A percentile compares a stretch with the other conserved stretches of the same genome.
phyloP scores from a whole-genome alignment of 1,140 invertebrate genomes.

The Caenorhabditis latens region DNA sequence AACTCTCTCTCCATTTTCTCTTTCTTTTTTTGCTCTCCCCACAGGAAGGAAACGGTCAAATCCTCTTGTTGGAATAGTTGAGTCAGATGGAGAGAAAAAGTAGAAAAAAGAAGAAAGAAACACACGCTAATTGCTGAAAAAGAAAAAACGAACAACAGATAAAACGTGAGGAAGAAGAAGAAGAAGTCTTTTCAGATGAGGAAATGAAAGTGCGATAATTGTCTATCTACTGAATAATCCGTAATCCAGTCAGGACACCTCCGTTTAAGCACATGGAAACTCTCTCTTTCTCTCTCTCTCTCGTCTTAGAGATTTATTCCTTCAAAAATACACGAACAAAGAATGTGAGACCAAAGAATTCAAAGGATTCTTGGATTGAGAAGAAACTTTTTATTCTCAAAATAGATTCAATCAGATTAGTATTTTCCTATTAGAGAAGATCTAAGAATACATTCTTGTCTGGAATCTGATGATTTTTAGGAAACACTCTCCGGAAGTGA shows the following conservation, averaged over 20 bases:
- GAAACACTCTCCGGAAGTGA: no score
- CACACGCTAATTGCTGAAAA: slow-evolving; percentile 33
- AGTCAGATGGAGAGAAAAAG: slow-evolving; percentile 20
- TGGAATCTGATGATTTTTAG: not conserved
- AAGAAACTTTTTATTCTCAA: not conserved
- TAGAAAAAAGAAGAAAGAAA: slow-evolving; percentile 40
- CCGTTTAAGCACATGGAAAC: not conserved
- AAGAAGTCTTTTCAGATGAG: not conserved
- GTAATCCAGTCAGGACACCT: not conserved
- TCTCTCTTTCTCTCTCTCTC: not conserved
- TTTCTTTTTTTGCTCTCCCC: not conserved
- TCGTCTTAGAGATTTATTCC: not conserved
- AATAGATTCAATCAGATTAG: slow-evolving; percentile 5
- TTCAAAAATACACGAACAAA: slow-evolving; percentile 22
- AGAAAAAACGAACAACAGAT: slow-evolving; percentile 47
- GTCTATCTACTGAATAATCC: slow-evolving; percentile 35
- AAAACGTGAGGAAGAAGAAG: not conserved
- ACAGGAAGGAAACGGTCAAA: slow-evolving; percentile 56
- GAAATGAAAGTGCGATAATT: slow-evolving; percentile 53
- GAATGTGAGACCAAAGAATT: slow-evolving; percentile 22
- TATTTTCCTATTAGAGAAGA: not conserved
- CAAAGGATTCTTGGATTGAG: slow-evolving; percentile 20
- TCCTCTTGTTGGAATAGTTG: slow-evolving; percentile 47
- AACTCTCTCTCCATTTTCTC: not conserved
- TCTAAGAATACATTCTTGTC: not conserved